Base-by-base conservation (phyloP, 2,113 vertebrate genomes). In the Gobio gobio region DNA sequence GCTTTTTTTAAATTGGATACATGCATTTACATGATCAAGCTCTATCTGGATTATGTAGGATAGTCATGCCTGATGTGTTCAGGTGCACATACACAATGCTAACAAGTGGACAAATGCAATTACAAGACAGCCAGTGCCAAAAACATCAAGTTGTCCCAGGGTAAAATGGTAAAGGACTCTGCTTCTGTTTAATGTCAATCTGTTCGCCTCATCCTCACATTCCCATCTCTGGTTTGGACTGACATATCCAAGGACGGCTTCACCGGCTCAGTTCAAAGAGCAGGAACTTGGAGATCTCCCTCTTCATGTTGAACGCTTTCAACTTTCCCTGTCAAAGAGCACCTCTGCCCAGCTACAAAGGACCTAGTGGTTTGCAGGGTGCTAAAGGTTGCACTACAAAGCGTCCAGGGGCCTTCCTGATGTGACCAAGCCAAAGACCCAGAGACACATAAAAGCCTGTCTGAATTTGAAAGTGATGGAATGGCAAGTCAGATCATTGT, bases 261-360 rank as follows among this genome's bases (percentile, higher is more conserved):
- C 43, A 72, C 79, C 85, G 77, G 49, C 83, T 83, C 59, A 93
- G 95, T 96, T 98, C 96, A 97, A 96, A 97, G 96, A 95, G 95
- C 94, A 93, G 92, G 94, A 95, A 95, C 96, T 97, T 95, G 93
- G 94, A 95, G 94, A 94, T 94, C 93, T 91, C 91, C 91, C 90
- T 95, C 96, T 94, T 95, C 93, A 92, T 95, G 96, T 96, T 92
- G 89, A 93, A 94, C 91, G 93, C 96, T 97, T 97, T 97, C 95
- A 97, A 96, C 94, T 95, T 89, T 90, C 93, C 95, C 95, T 95
- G 97, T 97, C 96, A 97, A 97, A 97, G 96, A 96, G 93, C 91
- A 94, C 94, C 95, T 95, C 81, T 47, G 93, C 93, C 77, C 90
- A 90, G 94, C 95, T 96, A 97, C 96, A 98, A 97, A 97, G 96